Evolutionary conservation across 2,888 invertebrate species (phyloP).

Genomic region (Seladonia tumulorum): DNA sequence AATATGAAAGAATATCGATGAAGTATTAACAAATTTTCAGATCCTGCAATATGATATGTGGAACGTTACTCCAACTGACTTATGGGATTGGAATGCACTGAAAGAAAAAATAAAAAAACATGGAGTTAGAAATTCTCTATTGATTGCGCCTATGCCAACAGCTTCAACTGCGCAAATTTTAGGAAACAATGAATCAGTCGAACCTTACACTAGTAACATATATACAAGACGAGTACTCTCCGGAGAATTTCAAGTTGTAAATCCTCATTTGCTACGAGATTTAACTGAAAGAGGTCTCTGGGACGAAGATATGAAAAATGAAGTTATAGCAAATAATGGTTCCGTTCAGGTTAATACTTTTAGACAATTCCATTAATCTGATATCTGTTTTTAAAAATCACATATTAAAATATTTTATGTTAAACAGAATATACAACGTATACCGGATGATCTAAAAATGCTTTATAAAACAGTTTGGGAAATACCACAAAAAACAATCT

Average conservation of each 20-base stretch:
- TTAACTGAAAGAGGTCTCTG: slow-evolving; percentile 95
- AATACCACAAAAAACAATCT: slow-evolving; percentile 95
- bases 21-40: slow-evolving; percentile 78
- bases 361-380: background rate
- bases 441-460: slow-evolving; percentile 93
- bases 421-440: slow-evolving; percentile 90
- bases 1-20: background rate
- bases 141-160: slow-evolving; percentile 99
- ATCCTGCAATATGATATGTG: slow-evolving; percentile 99
- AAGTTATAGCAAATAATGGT: slow-evolving; percentile 95
- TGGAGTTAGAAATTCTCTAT: slow-evolving; percentile 96
- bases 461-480: slow-evolving; percentile 99
- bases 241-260: slow-evolving; percentile 98
- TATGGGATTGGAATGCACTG: slow-evolving; percentile 95
- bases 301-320: slow-evolving; percentile 98
- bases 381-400: background rate
- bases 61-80: slow-evolving; percentile 93
- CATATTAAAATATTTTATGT: slow-evolving; percentile 29
- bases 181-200: slow-evolving; percentile 99
- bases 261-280: slow-evolving; percentile 97
- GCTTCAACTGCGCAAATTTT: slow-evolving; percentile 99
- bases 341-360: slow-evolving; percentile 89
- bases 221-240: slow-evolving; percentile 97
- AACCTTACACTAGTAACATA: slow-evolving; percentile 99
- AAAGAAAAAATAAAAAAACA: slow-evolving; percentile 94